Evolutionary conservation across 2,888 invertebrate genomes (phyloP).

Genomic region (Aplocera efformata): DNA sequence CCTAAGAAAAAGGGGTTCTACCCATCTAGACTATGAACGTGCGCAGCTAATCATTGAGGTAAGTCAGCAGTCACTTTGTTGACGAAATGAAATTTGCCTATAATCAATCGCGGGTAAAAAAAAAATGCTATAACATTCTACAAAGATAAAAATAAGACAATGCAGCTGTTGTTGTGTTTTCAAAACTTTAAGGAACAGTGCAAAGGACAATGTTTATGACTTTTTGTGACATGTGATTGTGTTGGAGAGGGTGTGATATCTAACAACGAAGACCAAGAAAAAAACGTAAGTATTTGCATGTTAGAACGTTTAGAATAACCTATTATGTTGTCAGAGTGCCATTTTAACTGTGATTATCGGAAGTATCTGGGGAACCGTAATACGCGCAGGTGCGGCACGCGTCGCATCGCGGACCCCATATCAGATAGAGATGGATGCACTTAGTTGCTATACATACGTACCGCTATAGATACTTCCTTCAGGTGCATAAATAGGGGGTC

Average conservation of each 20-base stretch:
- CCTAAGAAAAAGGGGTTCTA: constrained; percentile 7
- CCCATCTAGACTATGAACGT: constrained; percentile 27
- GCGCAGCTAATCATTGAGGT: constrained; percentile 40
- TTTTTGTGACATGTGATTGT: constrained; percentile 30
- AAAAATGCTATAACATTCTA: constrained; percentile 26
- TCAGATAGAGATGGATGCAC: too few species aligned
- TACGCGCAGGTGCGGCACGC: neutral
- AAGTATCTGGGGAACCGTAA: too few species aligned
- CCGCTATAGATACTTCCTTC: too few species aligned
- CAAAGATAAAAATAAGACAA: constrained; percentile 33
- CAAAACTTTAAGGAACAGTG: constrained; percentile 51
- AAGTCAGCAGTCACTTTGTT: constrained; percentile 40
- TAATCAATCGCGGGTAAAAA: constrained; percentile 34
- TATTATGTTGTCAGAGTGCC: too few species aligned
- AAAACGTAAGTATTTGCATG: constrained; percentile 27
- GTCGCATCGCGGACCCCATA: too few species aligned
- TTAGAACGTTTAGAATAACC: too few species aligned
- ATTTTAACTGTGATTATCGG: too few species aligned
- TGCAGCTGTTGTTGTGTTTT: constrained; percentile 41
- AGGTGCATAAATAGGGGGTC: too few species aligned
- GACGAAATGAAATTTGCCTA: constrained; percentile 42
- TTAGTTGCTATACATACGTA: too few species aligned
- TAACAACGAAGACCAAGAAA: constrained; percentile 25
- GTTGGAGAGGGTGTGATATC: constrained; percentile 35
- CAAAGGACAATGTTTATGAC: constrained; percentile 44